phyloP scores from a whole-genome alignment of 1,140 invertebrate genomes.

The Ylistrum balloti region DNA sequence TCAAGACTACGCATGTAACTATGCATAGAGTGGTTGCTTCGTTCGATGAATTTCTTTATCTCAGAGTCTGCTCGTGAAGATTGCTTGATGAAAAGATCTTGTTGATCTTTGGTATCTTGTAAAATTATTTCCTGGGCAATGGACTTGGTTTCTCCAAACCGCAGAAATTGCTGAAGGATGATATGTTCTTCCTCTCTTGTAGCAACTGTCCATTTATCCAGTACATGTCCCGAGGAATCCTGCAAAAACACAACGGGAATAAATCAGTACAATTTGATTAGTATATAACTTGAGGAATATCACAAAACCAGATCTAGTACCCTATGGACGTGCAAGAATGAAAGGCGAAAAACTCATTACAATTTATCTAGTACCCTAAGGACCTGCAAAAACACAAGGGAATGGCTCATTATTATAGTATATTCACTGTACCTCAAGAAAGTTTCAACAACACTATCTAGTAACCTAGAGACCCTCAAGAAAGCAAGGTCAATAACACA shows the following conservation, averaged over 20 bases:
- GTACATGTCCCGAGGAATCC: slow-evolving; percentile 86
- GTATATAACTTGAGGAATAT: too few relatives aligned
- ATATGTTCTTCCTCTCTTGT: slow-evolving; percentile 92
- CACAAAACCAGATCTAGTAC: too few relatives aligned
- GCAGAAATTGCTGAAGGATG: slow-evolving; percentile 92
- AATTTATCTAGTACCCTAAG: too few relatives aligned
- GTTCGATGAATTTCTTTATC: slow-evolving; percentile 85
- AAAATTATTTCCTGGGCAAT: slow-evolving; percentile 91
- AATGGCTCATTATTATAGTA: too few relatives aligned
- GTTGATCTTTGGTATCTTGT: slow-evolving; percentile 84
- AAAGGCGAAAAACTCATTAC: background rate
- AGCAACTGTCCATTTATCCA: slow-evolving; percentile 92
- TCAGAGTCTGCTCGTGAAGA: slow-evolving; percentile 83
- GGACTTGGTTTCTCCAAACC: slow-evolving; percentile 91
- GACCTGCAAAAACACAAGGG: too few relatives aligned
- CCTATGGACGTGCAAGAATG: background rate
- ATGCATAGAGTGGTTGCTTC: slow-evolving; percentile 81
- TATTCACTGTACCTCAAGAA: too few relatives aligned
- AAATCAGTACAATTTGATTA: background rate
- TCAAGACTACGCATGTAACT: slow-evolving; percentile 77
- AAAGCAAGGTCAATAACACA: too few relatives aligned
- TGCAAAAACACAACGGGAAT: slow-evolving; percentile 74
- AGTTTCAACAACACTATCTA: too few relatives aligned
- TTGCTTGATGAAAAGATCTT: slow-evolving; percentile 79
- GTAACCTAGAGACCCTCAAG: too few relatives aligned